Percentiles rank a stretch among this genome's conserved stretches.
These are phyloP conservation scores for Acrobasis repandana DNA, from an alignment of 2,888 invertebrate species.

Conservation along the genomic window DNA sequence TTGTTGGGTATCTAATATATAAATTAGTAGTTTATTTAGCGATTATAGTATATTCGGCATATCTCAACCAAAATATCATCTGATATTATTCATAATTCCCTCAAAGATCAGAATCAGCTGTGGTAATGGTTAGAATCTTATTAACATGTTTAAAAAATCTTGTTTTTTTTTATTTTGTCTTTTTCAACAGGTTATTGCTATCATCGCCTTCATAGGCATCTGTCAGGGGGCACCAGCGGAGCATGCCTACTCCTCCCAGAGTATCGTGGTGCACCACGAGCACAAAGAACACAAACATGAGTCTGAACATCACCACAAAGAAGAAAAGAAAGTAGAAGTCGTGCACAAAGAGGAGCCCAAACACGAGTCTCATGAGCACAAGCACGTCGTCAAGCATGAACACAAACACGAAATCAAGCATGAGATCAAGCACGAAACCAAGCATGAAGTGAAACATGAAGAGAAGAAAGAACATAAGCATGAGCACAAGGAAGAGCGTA, in stretches of 20 bases:
- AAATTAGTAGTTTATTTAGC: too few species aligned
- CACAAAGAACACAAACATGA: conserved; percentile 23
- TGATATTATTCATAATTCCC: too few species aligned
- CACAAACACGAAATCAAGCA: conserved; percentile 10
- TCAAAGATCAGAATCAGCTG: too few species aligned
- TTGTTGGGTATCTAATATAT: too few species aligned
- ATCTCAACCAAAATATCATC: too few species aligned
- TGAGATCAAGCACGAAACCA: conserved; percentile 12
- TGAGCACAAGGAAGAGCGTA: conserved; percentile 1
- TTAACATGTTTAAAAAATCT: neutral
- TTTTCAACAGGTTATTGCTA: conserved; percentile 37
- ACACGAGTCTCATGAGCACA: conserved; percentile 32
- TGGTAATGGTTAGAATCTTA: neutral
- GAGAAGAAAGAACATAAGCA: conserved; percentile 11
- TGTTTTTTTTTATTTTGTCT: neutral
- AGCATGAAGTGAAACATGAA: conserved; percentile 6
- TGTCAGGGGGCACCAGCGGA: conserved; percentile 20
- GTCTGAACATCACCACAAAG: conserved; percentile 34
- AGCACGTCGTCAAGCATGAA: conserved; percentile 1
- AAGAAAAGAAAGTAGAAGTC: conserved; percentile 26
- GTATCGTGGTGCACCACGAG: conserved; percentile 26
- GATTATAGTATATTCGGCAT: too few species aligned
- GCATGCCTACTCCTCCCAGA: conserved; percentile 42
- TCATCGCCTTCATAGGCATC: conserved; percentile 27
- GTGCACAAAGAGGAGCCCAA: conserved; percentile 36